Base-by-base conservation (phyloP, 2,113 vertebrate genomes). In the Neogobius melanostomus region DNA sequence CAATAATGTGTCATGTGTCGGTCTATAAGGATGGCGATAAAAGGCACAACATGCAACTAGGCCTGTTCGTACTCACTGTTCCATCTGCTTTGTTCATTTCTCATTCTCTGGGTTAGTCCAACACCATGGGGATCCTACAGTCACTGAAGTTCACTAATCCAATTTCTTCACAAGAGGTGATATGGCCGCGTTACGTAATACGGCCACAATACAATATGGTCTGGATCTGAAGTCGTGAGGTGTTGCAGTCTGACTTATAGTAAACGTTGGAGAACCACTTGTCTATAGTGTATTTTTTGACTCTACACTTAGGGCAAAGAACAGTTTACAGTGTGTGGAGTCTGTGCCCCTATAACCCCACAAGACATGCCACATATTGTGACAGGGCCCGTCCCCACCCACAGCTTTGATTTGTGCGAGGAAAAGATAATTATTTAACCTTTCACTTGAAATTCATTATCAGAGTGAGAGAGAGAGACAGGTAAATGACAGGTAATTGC, bases 401-500 rank as follows among this genome's bases (percentile, higher is more conserved):
- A 77, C 79, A 61, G 73, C 74, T 79, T 84, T 87, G 83, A 83
- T 89, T 87, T 81, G 67, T 61, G 75, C 76, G 11, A 71, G 68
- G 72, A 81, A 89, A 86, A 86, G 83, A 90, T 90, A 85, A 90
- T 89, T 88, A 88, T 90, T 90, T 90, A 84, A 88, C 84, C 85
- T 87, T 87, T 90, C 87, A 83, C 85, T 88, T 80, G 77, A 89
- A 87, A 90, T 90, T 88, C 76, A 85, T 91, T 89, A 90, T 88
- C 84, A 81, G 79, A 83, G 68, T 48, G 72, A 71, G 74, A 89
- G 79, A 89, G 79, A 86, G 82, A 82, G 86, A 87, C 84, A 82
- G 83, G 83, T 89, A 90, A 90, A 90, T 90, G 90, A 89, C 90
- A 90, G 87, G 85, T 87, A 90, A 91, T 90, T 90, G 85, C 85